Conservation (phyloP, 2,113 vertebrate genomes). For the Perca flavescens region DNA sequence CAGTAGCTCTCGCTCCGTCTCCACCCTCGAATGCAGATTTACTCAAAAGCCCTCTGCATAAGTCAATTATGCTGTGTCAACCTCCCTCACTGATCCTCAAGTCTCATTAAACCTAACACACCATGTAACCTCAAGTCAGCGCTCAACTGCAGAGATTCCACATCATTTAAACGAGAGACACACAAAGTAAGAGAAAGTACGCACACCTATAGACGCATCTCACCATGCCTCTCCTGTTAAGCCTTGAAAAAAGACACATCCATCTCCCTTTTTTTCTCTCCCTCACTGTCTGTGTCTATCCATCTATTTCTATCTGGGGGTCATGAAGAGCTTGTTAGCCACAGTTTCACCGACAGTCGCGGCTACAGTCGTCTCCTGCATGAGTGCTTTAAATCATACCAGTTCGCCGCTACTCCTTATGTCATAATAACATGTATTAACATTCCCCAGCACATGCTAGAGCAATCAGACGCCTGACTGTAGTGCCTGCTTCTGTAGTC, state of each 20-base stretch:
- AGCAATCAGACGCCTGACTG: constrained; percentile 58
- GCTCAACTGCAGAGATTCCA: constrained; percentile 46
- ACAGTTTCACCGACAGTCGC: constrained; percentile 45
- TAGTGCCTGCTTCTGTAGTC: constrained; percentile 19
- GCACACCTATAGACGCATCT: constrained; percentile 1
- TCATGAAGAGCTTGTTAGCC: constrained; percentile 28
- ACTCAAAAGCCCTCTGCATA: constrained; percentile 23
- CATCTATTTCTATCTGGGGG: background rate
- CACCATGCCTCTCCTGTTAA: background rate
- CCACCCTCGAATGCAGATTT: constrained; percentile 27
- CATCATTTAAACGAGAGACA: constrained; percentile 42
- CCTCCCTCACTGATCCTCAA: constrained; percentile 51
- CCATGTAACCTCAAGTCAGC: constrained; percentile 51
- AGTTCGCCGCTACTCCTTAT: constrained; percentile 8
- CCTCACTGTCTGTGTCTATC: constrained; percentile 6
- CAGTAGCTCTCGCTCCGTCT: constrained; percentile 20
- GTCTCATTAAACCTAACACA: constrained; percentile 55
- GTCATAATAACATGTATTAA: constrained; percentile 65
- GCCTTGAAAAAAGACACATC: background rate
- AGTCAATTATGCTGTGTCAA: constrained; percentile 57
- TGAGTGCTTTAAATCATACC: constrained; percentile 48
- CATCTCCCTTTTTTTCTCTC: background rate
- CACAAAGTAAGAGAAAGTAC: constrained; percentile 9
- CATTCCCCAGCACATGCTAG: constrained; percentile 64
- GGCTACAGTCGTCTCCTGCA: constrained; percentile 9